Evolutionary conservation across 2,888 invertebrate genomes (phyloP).

Genomic region (Diaperis boleti): DNA sequence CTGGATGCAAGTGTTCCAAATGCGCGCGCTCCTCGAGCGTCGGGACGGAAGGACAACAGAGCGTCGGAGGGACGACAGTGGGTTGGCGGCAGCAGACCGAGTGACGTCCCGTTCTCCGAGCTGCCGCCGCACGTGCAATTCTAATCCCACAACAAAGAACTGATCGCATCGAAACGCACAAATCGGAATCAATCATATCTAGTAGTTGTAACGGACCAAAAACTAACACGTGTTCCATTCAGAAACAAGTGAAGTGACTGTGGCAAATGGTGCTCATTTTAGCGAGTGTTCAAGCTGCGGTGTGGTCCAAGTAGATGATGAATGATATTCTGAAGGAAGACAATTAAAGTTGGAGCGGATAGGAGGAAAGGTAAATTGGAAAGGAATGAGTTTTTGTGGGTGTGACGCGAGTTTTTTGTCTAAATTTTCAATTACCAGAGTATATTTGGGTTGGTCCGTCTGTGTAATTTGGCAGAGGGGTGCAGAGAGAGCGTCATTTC

Average conservation of each 20-base stretch:
- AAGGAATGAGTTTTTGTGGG: background rate
- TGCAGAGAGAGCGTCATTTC: background rate
- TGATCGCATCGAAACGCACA: conserved; percentile 36
- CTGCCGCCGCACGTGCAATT: conserved; percentile 57
- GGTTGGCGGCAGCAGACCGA: conserved; percentile 59
- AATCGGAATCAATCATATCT: conserved; percentile 42
- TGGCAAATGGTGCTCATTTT: conserved; percentile 9
- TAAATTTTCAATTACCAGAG: background rate
- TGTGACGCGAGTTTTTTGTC: background rate
- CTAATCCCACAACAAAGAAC: conserved; percentile 26
- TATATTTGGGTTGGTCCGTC: background rate
- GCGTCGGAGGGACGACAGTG: conserved; percentile 52
- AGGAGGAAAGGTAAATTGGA: background rate
- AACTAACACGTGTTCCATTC: conserved; percentile 1
- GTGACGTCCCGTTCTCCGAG: conserved; percentile 54
- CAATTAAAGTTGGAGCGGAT: conserved; percentile 17
- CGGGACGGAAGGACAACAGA: conserved; percentile 42
- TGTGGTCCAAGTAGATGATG: background rate
- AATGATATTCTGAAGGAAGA: background rate
- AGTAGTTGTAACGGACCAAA: background rate
- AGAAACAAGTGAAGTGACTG: conserved; percentile 1
- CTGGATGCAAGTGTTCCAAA: conserved; percentile 41
- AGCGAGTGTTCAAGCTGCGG: background rate
- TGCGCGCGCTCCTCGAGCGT: conserved; percentile 33
- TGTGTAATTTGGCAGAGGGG: background rate